These are phyloP conservation scores for Rhinichthys osculus DNA, from an alignment of 2,797 vertebrate species.

Conservation along the genomic window DNA sequence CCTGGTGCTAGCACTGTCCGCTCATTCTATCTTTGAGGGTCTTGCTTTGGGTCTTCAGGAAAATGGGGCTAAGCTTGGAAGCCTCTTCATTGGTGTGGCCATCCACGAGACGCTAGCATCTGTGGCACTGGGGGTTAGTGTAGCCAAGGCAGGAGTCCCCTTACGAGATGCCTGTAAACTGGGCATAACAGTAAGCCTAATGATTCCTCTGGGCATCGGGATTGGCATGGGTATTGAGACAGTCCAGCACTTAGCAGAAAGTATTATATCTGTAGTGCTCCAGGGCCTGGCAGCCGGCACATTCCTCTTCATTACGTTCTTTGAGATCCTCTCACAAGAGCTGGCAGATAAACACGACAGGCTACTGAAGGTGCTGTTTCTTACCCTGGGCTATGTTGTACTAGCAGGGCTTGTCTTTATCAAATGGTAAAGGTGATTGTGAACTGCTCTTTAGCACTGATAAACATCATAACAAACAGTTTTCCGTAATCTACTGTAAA, in stretches of 20 bases:
- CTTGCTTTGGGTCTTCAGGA: conserved; percentile 92
- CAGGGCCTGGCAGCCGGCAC: conserved; percentile 90
- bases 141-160: conserved; percentile 81
- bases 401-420: conserved; percentile 86
- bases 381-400: conserved; percentile 85
- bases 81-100: conserved; percentile 88
- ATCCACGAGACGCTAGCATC: conserved; percentile 90
- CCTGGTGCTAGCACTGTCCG: conserved; percentile 87
- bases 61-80: conserved; percentile 77
- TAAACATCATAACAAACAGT: neutral
- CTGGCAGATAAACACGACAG: conserved; percentile 88
- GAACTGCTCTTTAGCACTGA: neutral
- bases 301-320: conserved; percentile 92
- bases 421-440: conserved; percentile 82
- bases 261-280: conserved; percentile 82
- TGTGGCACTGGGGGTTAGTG: conserved; percentile 85
- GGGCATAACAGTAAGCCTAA: conserved; percentile 82
- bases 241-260: conserved; percentile 74
- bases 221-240: conserved; percentile 89
- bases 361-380: conserved; percentile 90
- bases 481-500: neutral
- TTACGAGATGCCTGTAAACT: conserved; percentile 85
- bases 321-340: conserved; percentile 90
- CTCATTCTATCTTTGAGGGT: conserved; percentile 91
- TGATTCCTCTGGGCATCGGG: conserved; percentile 87